These are phyloP conservation scores for Philereme transversata DNA, from an alignment of 2,888 invertebrate species.

Conservation along the genomic window DNA sequence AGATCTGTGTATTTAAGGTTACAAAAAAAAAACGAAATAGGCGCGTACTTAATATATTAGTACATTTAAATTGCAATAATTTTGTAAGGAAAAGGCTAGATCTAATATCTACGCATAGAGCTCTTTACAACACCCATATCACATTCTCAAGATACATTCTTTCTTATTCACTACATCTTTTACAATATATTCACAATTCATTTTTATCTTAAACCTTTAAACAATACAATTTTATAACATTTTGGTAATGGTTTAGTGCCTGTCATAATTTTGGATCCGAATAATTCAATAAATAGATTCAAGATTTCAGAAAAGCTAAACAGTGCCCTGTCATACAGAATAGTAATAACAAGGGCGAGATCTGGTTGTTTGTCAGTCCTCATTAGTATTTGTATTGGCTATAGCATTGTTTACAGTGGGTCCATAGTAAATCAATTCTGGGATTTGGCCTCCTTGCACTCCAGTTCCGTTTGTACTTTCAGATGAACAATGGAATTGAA, in stretches of 20 bases:
- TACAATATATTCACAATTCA: constrained; percentile 72
- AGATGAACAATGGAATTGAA: constrained; percentile 98
- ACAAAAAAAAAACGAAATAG: constrained; percentile 29
- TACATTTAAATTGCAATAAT: constrained; percentile 42
- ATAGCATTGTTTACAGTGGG: constrained; percentile 85
- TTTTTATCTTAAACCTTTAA: constrained; percentile 49
- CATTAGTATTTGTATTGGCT: constrained; percentile 70
- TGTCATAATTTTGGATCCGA: constrained; percentile 41
- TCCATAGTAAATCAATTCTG: constrained; percentile 97
- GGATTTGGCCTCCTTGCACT: constrained; percentile 98
- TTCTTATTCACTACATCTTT: constrained; percentile 62
- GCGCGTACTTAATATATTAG: constrained; percentile 32
- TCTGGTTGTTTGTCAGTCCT: constrained; percentile 77
- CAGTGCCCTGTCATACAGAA: constrained; percentile 58
- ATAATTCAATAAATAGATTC: constrained; percentile 36
- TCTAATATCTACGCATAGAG: constrained; percentile 70
- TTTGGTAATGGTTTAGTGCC: constrained; percentile 66
- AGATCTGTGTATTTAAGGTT: not conserved
- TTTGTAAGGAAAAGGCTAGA: constrained; percentile 40
- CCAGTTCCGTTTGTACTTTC: constrained; percentile 99
- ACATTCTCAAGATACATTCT: constrained; percentile 72
- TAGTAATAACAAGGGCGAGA: constrained; percentile 60
- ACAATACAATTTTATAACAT: constrained; percentile 63
- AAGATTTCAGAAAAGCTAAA: constrained; percentile 44
- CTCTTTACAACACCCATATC: constrained; percentile 81